Conservation (phyloP, 2,888 invertebrate species). For the Apotomis betuletana region DNA sequence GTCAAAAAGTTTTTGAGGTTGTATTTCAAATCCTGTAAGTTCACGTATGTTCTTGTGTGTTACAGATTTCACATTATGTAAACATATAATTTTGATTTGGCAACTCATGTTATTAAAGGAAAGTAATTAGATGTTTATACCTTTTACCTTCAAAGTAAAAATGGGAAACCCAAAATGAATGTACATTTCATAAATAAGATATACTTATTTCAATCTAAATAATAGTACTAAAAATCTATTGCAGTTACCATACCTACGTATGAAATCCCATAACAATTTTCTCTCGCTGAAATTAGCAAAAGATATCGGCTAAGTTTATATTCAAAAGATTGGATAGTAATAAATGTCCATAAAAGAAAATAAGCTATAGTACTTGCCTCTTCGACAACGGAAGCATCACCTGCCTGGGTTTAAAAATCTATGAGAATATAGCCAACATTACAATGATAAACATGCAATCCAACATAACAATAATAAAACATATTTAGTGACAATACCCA, state of each 20-base stretch:
- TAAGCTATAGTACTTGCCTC: conserved; percentile 69
- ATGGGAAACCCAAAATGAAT: conserved; percentile 19
- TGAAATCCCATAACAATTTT: conserved; percentile 73
- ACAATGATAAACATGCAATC: conserved; percentile 49
- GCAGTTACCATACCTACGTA: conserved; percentile 69
- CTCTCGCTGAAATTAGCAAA: conserved; percentile 73
- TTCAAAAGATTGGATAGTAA: conserved; percentile 11
- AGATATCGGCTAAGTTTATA: conserved; percentile 37
- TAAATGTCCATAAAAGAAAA: conserved; percentile 23
- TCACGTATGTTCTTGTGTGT: no score
- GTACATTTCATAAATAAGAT: conserved; percentile 3
- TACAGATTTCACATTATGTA: no score
- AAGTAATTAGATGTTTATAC: conserved; percentile 17
- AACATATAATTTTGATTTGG: no score
- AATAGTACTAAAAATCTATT: not conserved
- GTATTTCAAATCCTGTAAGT: no score
- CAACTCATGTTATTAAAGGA: not conserved
- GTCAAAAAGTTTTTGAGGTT: no score
- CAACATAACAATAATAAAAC: conserved; percentile 43
- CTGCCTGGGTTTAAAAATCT: conserved; percentile 74
- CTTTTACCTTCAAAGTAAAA: conserved; percentile 36
- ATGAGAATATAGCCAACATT: conserved; percentile 55
- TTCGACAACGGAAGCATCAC: conserved; percentile 72
- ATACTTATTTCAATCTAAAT: not conserved
- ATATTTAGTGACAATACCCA: conserved; percentile 67